These are phyloP conservation scores for Tiaroga cobitis DNA, from an alignment of 2,797 vertebrate species.

Conservation along the genomic window DNA sequence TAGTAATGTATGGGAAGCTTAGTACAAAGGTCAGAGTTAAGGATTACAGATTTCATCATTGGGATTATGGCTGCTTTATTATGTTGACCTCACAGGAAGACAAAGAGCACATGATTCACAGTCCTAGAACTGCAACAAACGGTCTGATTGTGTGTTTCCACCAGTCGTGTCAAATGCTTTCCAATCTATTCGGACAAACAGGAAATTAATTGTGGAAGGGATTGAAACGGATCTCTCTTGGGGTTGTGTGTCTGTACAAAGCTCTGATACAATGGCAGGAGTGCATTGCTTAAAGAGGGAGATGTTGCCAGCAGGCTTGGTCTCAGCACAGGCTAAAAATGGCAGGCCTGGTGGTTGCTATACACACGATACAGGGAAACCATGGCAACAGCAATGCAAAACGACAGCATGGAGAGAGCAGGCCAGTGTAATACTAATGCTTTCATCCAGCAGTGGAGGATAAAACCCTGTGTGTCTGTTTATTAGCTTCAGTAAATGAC, in stretches of 20 bases:
- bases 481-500: conserved; percentile 13
- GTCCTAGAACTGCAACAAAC: conserved; percentile 9
- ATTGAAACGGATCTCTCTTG: conserved; percentile 12
- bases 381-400: conserved; percentile 79
- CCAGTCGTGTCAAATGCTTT: background rate
- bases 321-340: conserved; percentile 69
- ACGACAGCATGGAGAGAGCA: conserved; percentile 62
- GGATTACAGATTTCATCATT: conserved; percentile 47
- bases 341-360: conserved; percentile 73
- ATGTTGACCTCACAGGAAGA: conserved; percentile 34
- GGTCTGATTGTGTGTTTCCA: background rate
- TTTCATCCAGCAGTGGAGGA: conserved; percentile 14
- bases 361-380: conserved; percentile 77
- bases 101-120: conserved; percentile 6
- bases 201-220: background rate
- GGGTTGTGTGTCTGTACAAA: conserved; percentile 3
- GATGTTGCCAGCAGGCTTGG: conserved; percentile 37
- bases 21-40: conserved; percentile 43
- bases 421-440: conserved; percentile 61
- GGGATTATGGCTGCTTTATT: conserved; percentile 44
- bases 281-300: conserved; percentile 21
- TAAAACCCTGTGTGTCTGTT: conserved; percentile 20
- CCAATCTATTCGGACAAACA: background rate
- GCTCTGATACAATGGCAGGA: conserved; percentile 33
- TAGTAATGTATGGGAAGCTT: conserved; percentile 55